A percentile compares a stretch with the other conserved stretches of the same genome.
Conservation (phyloP, 1,140 invertebrate genomes). For the Pseudomyrmex concolor region DNA sequence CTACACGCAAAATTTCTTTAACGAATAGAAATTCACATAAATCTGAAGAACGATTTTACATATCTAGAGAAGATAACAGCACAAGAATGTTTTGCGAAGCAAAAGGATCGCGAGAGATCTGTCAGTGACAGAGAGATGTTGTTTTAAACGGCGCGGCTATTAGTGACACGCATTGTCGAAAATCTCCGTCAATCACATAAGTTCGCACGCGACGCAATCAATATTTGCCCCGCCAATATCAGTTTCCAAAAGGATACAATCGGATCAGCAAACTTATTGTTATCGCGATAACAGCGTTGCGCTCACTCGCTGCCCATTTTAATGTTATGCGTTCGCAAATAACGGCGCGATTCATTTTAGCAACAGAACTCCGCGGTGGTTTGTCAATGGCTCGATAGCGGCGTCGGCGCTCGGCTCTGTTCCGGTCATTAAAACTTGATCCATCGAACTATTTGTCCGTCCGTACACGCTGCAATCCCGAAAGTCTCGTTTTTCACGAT, state of each 20-base stretch:
- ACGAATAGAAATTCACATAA: too few relatives aligned
- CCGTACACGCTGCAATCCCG: conserved; percentile 73
- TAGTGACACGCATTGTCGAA: conserved; percentile 29
- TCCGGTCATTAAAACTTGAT: conserved; percentile 78
- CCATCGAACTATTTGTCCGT: conserved; percentile 76
- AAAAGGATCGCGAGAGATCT: not conserved
- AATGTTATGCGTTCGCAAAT: conserved; percentile 75
- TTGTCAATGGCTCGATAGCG: conserved; percentile 77
- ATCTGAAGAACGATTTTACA: too few relatives aligned
- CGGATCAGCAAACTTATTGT: conserved; percentile 70
- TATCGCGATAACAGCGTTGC: conserved; percentile 68
- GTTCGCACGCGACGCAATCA: conserved; percentile 39
- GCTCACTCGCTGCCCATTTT: conserved; percentile 40
- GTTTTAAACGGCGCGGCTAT: conserved; percentile 41
- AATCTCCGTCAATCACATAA: conserved; percentile 50
- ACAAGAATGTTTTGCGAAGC: conserved; percentile 1
- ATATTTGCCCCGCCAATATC: conserved; percentile 18
- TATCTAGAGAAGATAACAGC: not conserved
- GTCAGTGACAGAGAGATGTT: not conserved
- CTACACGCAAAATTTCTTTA: too few relatives aligned
- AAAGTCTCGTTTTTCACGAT: conserved; percentile 76
- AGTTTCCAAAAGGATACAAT: conserved; percentile 53
- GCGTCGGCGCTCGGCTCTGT: conserved; percentile 71
- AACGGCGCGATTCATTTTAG: conserved; percentile 77
- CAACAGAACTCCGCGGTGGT: conserved; percentile 69